These are phyloP conservation scores for Chironomus striatipennis DNA, from an alignment of 1,140 invertebrate genomes.

Conservation along the genomic window DNA sequence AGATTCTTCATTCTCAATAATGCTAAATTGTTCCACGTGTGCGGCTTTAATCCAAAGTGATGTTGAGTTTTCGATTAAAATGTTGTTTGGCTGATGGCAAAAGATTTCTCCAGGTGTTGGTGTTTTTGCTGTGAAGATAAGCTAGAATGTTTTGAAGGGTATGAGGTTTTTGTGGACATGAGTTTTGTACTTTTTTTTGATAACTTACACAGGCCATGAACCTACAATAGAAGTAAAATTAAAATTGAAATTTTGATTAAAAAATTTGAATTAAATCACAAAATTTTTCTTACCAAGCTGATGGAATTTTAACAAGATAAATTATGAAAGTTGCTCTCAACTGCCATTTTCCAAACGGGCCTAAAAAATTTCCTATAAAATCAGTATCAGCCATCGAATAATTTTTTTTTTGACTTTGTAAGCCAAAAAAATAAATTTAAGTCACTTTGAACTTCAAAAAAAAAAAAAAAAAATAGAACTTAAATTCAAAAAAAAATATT, in stretches of 20 bases:
- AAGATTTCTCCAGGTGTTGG: background rate
- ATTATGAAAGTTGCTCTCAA: conserved; percentile 39
- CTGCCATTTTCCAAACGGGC: conserved; percentile 41
- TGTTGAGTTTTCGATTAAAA: background rate
- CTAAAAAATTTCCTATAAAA: conserved; percentile 36
- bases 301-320: conserved; percentile 41
- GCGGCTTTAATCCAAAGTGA: background rate
- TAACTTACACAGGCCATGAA: background rate
- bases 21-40: background rate
- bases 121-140: conserved; percentile 5
- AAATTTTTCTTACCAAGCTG: conserved; percentile 42
- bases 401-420: too few species aligned
- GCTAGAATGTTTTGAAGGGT: background rate
- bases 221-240: too few species aligned
- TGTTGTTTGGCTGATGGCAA: background rate
- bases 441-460: too few species aligned
- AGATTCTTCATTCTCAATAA: conserved; percentile 10
- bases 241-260: too few species aligned
- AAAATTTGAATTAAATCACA: too few species aligned
- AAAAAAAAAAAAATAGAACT: too few species aligned
- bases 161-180: too few species aligned
- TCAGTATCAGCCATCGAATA: conserved; percentile 28
- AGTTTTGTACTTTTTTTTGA: background rate
- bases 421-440: too few species aligned
- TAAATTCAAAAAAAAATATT: too few species aligned